Conservation (phyloP, 2,888 invertebrate species). For the Alcis repandata region DNA sequence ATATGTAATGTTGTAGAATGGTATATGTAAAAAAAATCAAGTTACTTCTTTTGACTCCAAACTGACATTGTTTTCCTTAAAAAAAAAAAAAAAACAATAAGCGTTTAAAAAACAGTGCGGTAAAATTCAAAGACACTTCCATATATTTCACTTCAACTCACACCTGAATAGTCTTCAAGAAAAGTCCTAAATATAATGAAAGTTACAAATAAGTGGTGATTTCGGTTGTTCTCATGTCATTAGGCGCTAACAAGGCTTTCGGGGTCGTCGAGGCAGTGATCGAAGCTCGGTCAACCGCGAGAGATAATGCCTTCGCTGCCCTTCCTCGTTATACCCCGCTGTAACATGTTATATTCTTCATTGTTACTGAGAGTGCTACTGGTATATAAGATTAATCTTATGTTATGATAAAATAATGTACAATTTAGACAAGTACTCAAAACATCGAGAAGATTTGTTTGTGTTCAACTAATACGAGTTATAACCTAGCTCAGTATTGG, state of each 20-base stretch:
- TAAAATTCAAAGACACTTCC: conserved; percentile 8
- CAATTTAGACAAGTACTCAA: background rate
- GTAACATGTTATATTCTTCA: conserved; percentile 26
- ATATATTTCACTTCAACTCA: conserved; percentile 35
- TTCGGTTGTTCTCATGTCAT: conserved; percentile 76
- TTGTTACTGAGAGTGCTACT: conserved; percentile 26
- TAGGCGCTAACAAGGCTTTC: conserved; percentile 81
- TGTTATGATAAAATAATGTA: background rate
- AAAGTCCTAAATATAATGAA: conserved; percentile 59
- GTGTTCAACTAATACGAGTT: background rate
- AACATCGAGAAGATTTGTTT: background rate
- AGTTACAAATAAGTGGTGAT: conserved; percentile 72
- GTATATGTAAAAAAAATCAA: too few relatives aligned
- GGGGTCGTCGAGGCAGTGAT: conserved; percentile 76
- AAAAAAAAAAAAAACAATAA: background rate
- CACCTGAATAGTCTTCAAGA: conserved; percentile 55
- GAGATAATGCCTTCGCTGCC: conserved; percentile 73
- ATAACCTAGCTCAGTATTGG: background rate
- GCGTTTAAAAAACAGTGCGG: background rate
- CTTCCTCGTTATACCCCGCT: conserved; percentile 56
- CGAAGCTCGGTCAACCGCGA: conserved; percentile 82
- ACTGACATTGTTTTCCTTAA: background rate
- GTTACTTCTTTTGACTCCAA: too few relatives aligned
- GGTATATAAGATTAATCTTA: conserved; percentile 7
- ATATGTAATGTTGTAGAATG: background rate